Evolutionary conservation across 2,888 invertebrate genomes (phyloP), one percentile per base, ranked within the genome.

Genomic region (Dione juno): DNA sequence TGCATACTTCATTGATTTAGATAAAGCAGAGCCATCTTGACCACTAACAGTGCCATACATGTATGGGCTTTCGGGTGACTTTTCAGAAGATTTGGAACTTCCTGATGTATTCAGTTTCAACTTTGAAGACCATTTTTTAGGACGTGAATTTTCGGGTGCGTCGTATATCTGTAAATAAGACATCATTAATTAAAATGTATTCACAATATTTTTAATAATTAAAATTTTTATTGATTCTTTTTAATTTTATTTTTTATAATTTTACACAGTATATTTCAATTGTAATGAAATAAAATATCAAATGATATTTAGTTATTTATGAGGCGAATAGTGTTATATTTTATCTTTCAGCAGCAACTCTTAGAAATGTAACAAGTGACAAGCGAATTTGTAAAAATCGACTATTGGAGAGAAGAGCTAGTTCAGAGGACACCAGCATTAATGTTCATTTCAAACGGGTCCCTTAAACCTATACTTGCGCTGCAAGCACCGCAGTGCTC

Each of bases 1-100:
- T 48, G 96, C 96, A 89, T 96, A 96, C 85, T 96, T 95, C 97
- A 97, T 97, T 82, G 97, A 96, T 85, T 96, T 96, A 71, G 96
- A 96, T 66, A 97, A 86, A n/a, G 96, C 95, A 80, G 95, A 95
- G 74, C 95, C 95, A 67, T 95, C 95, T 77, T 95, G 95, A 77
- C 94, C 94, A 74, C 89, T 88, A 76, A 93, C 88, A 37, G 93
- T 93, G 57, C 93, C 93, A 80, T 92, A 93, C 88, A 92, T 86
- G 72, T 89, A 91, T 71, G 92, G 89, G 74, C 89, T 91, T 73
- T 92, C 92, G 71, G 92, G 91, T 76, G 92, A 92, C 75, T 88
- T 92, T 70, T 93, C 92, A 73, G 92, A 88, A 74, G 91, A 88
- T 77, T 89, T 93, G 59, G 86, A 83, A 77, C 89, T 91, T 77